These are phyloP conservation scores for Octopus sinensis DNA, from an alignment of 1,140 invertebrate genomes.

Conservation along the genomic window DNA sequence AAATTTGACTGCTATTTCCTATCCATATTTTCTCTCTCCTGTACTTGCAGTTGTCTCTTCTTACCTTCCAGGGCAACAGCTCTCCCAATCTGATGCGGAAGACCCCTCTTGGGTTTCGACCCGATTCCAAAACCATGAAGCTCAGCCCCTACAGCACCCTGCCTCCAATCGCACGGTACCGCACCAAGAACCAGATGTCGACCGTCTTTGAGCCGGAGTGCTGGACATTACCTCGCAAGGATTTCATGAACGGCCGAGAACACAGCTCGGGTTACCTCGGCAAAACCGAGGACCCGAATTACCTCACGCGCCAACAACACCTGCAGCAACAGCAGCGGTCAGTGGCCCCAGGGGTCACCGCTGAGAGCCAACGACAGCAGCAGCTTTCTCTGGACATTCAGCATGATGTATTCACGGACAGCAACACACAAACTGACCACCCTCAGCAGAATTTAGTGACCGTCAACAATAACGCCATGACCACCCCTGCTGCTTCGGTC, in stretches of 20 bases:
- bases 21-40: no score
- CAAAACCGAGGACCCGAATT: not conserved
- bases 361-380: no score
- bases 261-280: not conserved
- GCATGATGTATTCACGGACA: no score
- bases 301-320: not conserved
- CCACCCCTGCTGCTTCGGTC: not conserved
- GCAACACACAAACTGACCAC: constrained; percentile 12
- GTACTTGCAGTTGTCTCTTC: not conserved
- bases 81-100: not conserved
- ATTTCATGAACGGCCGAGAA: not conserved
- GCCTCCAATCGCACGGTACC: constrained; percentile 27
- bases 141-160: constrained; percentile 23
- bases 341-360: no score
- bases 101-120: constrained; percentile 9
- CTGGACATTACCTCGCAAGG: constrained; percentile 19
- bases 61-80: not conserved
- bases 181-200: constrained; percentile 30
- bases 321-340: no score
- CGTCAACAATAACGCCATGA: constrained; percentile 19
- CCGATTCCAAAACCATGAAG: constrained; percentile 32
- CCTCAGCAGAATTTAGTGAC: constrained; percentile 23
- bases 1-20: no score
- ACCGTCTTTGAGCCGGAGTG: constrained; percentile 34
- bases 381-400: no score